These are phyloP conservation scores for Phrynosoma blainvillii DNA, from an alignment of 2,113 vertebrate genomes.

Conservation along the genomic window DNA sequence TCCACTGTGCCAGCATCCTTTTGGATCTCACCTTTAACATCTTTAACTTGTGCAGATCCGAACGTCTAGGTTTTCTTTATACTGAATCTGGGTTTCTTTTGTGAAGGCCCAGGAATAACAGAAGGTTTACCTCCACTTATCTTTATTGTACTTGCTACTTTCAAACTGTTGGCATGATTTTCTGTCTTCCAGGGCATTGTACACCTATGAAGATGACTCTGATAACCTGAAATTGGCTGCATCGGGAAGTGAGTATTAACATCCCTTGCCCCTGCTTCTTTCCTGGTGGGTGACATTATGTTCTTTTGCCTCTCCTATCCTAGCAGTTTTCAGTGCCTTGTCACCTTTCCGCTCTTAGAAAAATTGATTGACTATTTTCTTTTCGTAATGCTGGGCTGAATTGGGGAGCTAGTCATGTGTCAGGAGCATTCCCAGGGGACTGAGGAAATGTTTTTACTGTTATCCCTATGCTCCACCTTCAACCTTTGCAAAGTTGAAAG, in stretches of 20 bases:
- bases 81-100: neutral
- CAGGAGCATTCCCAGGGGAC: neutral
- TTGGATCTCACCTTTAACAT: neutral
- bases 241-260: constrained; percentile 86
- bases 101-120: neutral
- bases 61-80: neutral
- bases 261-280: constrained; percentile 13
- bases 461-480: neutral
- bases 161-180: constrained; percentile 20
- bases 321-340: neutral
- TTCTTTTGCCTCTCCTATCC: neutral
- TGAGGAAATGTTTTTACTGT: neutral
- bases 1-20: too few relatives aligned
- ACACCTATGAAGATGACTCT: constrained; percentile 91
- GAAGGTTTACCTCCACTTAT: too few relatives aligned
- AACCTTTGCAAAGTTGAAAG: neutral
- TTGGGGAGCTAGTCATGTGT: neutral
- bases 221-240: constrained; percentile 90
- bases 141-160: neutral
- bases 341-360: neutral
- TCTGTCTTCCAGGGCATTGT: constrained; percentile 88
- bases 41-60: neutral
- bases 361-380: neutral
- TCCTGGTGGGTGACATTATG: constrained; percentile 2
- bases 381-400: neutral